Conservation (phyloP, 2,888 invertebrate genomes). For the Dicyrtomina minuta region DNA sequence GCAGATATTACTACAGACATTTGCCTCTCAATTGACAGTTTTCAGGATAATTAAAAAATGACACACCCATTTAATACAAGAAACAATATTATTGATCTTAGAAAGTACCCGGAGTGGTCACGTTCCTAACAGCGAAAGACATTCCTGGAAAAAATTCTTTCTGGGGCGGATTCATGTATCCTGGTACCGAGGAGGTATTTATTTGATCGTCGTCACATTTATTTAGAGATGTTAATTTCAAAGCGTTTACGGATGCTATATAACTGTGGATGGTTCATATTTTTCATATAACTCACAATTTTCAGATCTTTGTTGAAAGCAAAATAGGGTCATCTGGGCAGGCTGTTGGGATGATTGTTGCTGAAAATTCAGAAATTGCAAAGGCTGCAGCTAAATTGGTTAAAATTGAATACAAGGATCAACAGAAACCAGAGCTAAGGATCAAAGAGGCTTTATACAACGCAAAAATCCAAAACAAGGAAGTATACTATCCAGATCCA, state of each 20-base stretch:
- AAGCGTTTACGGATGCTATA: too few relatives aligned
- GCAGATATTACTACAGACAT: too few relatives aligned
- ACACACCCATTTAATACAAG: too few relatives aligned
- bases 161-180: constrained; percentile 28
- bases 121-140: constrained; percentile 67
- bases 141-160: constrained; percentile 70
- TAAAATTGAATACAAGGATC: constrained; percentile 56
- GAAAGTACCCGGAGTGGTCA: constrained; percentile 66
- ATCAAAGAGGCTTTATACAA: constrained; percentile 55
- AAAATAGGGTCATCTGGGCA: constrained; percentile 56
- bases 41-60: too few relatives aligned
- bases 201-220: too few relatives aligned
- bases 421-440: constrained; percentile 55
- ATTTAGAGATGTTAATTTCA: too few relatives aligned
- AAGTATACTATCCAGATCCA: too few relatives aligned
- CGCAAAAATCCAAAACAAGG: constrained; percentile 34
- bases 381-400: constrained; percentile 55
- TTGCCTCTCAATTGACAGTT: too few relatives aligned
- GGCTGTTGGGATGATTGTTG: constrained; percentile 57
- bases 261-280: too few relatives aligned
- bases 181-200: constrained; percentile 15
- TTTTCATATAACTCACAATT: too few relatives aligned
- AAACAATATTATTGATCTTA: too few relatives aligned
- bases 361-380: constrained; percentile 54
- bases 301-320: constrained; percentile 55